phyloP scores from a whole-genome alignment of 1,140 invertebrate species.

The Marisa cornuarietis region DNA sequence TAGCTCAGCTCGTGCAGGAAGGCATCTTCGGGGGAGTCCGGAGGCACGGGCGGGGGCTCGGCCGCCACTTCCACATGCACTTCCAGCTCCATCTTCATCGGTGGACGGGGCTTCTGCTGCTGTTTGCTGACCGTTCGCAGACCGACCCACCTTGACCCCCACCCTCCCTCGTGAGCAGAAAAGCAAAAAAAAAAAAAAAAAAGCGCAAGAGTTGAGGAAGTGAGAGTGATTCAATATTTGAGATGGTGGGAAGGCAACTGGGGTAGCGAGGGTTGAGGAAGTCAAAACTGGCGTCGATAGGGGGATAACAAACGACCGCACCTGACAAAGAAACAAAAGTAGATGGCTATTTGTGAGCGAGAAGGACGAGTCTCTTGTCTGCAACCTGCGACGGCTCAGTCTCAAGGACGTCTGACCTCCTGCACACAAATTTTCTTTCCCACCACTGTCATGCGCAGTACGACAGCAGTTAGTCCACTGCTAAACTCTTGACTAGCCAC shows the following conservation, averaged over 20 bases:
- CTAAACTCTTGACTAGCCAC: no score
- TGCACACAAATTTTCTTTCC: no score
- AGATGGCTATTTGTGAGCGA: no score
- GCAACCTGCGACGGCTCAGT: no score
- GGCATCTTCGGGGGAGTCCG: constrained; percentile 21
- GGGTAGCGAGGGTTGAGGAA: background rate
- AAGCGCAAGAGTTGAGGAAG: background rate
- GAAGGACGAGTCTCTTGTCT: no score
- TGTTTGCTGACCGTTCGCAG: background rate
- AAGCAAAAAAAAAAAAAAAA: no score
- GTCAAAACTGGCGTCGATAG: background rate
- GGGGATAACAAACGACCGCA: background rate
- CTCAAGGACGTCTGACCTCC: no score
- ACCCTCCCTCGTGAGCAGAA: background rate
- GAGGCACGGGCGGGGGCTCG: background rate
- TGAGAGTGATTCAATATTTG: background rate
- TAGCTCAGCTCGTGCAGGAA: constrained; percentile 26
- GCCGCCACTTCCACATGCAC: constrained; percentile 6
- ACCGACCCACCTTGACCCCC: background rate
- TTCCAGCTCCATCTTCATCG: constrained; percentile 21
- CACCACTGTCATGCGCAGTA: no score
- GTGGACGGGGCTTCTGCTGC: background rate
- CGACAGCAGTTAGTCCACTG: no score
- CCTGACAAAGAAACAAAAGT: no score
- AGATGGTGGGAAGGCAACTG: background rate